Percentiles rank a stretch among this genome's conserved stretches.
These are phyloP conservation scores for Drosophila mayri DNA, from an alignment of 1,140 invertebrate genomes.

Conservation along the genomic window DNA sequence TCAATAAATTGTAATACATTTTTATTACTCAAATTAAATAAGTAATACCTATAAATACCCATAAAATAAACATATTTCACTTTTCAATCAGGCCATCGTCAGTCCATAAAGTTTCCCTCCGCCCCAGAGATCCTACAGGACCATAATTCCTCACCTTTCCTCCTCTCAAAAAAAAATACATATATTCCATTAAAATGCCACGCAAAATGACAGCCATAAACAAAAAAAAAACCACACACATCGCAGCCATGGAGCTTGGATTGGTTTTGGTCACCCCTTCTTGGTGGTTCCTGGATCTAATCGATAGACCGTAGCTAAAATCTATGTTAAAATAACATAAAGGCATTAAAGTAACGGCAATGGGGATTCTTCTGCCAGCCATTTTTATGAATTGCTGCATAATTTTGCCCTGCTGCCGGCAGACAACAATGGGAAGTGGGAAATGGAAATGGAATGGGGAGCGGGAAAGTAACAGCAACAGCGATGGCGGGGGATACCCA, in stretches of 20 bases:
- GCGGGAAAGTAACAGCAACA: not conserved
- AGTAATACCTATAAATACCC: not conserved
- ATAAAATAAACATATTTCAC: not conserved
- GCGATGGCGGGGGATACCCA: constrained; percentile 10
- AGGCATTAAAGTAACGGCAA: constrained; percentile 48
- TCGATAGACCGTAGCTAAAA: constrained; percentile 63
- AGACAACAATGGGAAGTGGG: constrained; percentile 59
- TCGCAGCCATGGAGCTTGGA: constrained; percentile 1
- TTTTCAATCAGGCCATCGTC: constrained; percentile 29
- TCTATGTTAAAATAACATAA: constrained; percentile 64
- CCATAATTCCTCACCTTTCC: constrained; percentile 4
- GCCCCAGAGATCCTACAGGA: not conserved
- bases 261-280: constrained; percentile 16
- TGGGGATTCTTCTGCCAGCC: constrained; percentile 26
- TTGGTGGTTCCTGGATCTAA: constrained; percentile 15
- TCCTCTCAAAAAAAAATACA: not conserved
- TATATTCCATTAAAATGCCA: constrained; percentile 40
- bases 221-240: constrained; percentile 42
- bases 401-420: constrained; percentile 43
- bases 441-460: constrained; percentile 1
- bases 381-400: constrained; percentile 81
- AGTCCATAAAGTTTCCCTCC: constrained; percentile 12
- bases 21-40: not conserved
- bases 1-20: not conserved
- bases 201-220: constrained; percentile 40